phyloP scores from a whole-genome alignment of 2,113 vertebrate genomes.

The Limanda limanda region DNA sequence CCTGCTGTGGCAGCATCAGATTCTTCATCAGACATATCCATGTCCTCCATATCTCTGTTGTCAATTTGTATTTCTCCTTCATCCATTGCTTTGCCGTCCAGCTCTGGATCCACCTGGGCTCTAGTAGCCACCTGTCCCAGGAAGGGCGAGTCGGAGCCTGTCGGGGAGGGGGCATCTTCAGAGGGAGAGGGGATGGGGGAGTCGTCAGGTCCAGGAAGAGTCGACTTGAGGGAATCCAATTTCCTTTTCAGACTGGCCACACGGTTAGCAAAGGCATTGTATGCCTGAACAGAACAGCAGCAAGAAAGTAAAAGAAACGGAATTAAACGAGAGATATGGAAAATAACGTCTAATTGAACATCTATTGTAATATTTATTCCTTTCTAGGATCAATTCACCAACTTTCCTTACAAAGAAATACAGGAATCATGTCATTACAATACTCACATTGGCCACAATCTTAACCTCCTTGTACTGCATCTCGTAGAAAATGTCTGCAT shows the following conservation, averaged over 20 bases:
- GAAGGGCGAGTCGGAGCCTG: constrained; percentile 94
- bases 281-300: constrained; percentile 84
- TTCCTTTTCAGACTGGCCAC: constrained; percentile 96
- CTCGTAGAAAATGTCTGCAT: constrained; percentile 97
- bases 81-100: constrained; percentile 80
- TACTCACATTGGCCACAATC: constrained; percentile 96
- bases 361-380: no score
- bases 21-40: constrained; percentile 97
- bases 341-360: not conserved
- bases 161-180: constrained; percentile 94
- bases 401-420: not conserved
- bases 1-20: constrained; percentile 71
- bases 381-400: not conserved
- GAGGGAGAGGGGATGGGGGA: constrained; percentile 95
- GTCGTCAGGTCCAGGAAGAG: constrained; percentile 92
- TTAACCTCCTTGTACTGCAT: constrained; percentile 99
- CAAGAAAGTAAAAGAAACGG: not conserved
- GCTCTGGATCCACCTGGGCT: constrained; percentile 71
- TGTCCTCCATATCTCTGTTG: constrained; percentile 91
- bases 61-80: constrained; percentile 77
- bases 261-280: constrained; percentile 95
- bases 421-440: not conserved
- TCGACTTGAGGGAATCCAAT: constrained; percentile 93
- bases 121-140: constrained; percentile 81
- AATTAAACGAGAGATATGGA: not conserved